These are phyloP conservation scores for Turdus rufiventris DNA, from an alignment of 2,113 vertebrate species.

Conservation along the genomic window DNA sequence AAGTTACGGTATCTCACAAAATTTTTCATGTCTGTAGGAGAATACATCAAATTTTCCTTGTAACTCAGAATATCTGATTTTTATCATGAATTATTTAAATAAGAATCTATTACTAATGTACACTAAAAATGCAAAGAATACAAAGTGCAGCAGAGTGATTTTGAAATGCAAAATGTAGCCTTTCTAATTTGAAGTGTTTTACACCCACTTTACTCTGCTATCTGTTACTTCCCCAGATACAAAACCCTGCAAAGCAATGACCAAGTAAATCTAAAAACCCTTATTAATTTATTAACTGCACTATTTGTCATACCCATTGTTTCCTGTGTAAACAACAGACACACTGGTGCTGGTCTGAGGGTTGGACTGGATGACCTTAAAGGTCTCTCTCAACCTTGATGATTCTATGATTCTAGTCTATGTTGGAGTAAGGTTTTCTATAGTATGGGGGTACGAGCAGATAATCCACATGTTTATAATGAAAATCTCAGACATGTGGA, in stretches of 20 bases:
- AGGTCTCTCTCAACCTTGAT: background rate
- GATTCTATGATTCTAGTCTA: background rate
- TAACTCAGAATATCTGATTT: background rate
- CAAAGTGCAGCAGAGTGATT: background rate
- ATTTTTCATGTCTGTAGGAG: background rate
- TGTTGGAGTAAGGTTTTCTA: background rate
- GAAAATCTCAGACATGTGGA: background rate
- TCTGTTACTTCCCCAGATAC: background rate
- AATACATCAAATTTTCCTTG: background rate
- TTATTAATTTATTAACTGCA: background rate
- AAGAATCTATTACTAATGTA: background rate
- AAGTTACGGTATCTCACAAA: background rate
- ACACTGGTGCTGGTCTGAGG: background rate
- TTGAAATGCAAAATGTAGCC: background rate
- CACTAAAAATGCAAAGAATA: background rate
- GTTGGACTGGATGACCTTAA: background rate
- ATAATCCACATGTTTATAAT: fast-evolving
- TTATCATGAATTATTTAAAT: background rate
- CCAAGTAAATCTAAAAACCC: background rate
- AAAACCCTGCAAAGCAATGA: background rate
- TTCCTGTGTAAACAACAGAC: background rate
- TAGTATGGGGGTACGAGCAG: background rate
- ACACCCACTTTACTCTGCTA: background rate
- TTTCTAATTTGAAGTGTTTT: background rate
- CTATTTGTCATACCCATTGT: background rate